Evolutionary conservation across 2,113 vertebrate species (phyloP), one percentile per base, ranked within the genome.

Genomic region (Eidolon helvum): DNA sequence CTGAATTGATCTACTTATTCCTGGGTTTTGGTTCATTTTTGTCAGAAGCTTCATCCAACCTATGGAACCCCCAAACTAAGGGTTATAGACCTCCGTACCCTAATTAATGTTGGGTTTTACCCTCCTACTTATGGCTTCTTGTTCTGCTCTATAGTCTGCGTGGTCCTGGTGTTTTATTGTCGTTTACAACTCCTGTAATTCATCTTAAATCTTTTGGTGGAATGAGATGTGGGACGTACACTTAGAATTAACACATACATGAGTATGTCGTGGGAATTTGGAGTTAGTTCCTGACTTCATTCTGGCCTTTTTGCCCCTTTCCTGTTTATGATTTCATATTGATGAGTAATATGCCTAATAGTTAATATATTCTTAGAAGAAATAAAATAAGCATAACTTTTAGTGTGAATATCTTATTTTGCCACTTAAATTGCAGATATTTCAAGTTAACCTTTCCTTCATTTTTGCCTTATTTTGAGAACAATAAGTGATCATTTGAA

Each of bases 401-500:
- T 89, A 24, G 90, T 92, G 21, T 71, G 33, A 92, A 61, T 94
- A 61, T 92, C 84, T 95, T 40, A 66, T 65, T 87, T 96, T 94
- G 57, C 21, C 48, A 45, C 33, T 92, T 93, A 82, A 87, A n/a
- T 69, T 26, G 21, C 14, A 88, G 26, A 19, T 75, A 48, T 92
- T 90, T 96, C 35, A 66, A 68, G 55, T 92, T 94, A n/a, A 79
- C 69, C n/a, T 75, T 83, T 90, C 40, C 55, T 95, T 89, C 55
- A 59, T 75, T 75, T 79, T 87, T 90, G 63, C 38, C 71, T 71
- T 96, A 84, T 87, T 80, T 95, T 94, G 48, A 80, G 91, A 78
- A 57, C 72, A 94, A 10, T n/a, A n/a, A n/a, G n/a, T 89, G 68
- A 75, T 90, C 50, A 45, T 84, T 92, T 97, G 91, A 96, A 90